Percentiles rank a stretch among this genome's conserved stretches.
Evolutionary conservation across 2,113 vertebrate genomes (phyloP).

Genomic region (Coracopsis vasa): DNA sequence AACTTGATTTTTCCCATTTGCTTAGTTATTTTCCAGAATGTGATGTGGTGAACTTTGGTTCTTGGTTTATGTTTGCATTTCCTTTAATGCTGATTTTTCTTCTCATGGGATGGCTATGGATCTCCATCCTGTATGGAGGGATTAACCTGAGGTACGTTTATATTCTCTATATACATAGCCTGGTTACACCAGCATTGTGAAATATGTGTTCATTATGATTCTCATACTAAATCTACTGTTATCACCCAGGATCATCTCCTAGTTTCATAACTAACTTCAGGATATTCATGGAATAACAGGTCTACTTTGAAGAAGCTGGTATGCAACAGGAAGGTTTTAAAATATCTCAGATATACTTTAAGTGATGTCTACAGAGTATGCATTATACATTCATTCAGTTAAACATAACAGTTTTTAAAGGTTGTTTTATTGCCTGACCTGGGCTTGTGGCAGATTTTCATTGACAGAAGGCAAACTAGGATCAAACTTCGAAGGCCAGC

Average conservation of each 20-base stretch:
- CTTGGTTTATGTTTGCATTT: constrained; percentile 96
- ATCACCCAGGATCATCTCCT: not conserved
- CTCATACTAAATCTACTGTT: not conserved
- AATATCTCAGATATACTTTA: not conserved
- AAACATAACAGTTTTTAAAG: not conserved
- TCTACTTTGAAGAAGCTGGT: not conserved
- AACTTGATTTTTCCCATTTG: constrained; percentile 52
- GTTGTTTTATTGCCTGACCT: not conserved
- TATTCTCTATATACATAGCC: not conserved
- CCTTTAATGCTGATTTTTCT: constrained; percentile 94
- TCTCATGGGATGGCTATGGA: constrained; percentile 92
- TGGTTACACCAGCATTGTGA: not conserved
- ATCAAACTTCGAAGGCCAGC: not conserved
- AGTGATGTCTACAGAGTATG: accelerated
- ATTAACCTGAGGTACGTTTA: constrained; percentile 82
- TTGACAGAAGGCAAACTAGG: not conserved
- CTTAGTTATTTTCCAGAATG: constrained; percentile 92
- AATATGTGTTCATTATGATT: not conserved
- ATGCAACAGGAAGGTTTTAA: not conserved
- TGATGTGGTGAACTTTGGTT: constrained; percentile 94
- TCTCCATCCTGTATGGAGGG: constrained; percentile 88
- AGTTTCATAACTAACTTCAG: not conserved
- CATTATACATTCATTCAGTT: not conserved
- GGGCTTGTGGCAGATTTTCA: not conserved
- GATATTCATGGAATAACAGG: not conserved